A percentile compares a stretch with the other conserved stretches of the same genome.
Evolutionary conservation across 2,113 vertebrate species (phyloP).

Genomic region (Lophochroa leadbeateri): DNA sequence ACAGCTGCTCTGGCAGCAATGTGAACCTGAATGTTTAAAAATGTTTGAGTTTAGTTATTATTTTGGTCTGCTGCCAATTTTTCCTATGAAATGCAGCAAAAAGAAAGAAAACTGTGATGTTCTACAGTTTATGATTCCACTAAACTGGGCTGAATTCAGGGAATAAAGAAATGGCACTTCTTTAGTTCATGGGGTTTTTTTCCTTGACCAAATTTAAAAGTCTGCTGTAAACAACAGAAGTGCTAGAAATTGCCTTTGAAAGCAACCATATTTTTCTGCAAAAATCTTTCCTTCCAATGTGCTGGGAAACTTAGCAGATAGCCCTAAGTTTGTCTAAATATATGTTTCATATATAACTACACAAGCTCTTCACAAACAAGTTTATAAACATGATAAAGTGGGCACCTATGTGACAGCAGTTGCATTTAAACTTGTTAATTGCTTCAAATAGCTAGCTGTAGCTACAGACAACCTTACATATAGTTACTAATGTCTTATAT

Average conservation of each 20-base stretch:
- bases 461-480: not conserved
- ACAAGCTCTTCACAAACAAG: not conserved
- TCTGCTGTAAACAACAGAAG: not conserved
- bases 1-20: not conserved
- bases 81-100: not conserved
- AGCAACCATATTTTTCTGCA: not conserved
- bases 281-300: not conserved
- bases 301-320: not conserved
- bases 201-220: not conserved
- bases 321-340: not conserved
- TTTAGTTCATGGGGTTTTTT: not conserved
- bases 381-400: not conserved
- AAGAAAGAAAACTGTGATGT: not conserved
- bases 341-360: not conserved
- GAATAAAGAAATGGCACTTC: slow-evolving; percentile 4
- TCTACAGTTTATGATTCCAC: not conserved
- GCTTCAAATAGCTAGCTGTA: not conserved
- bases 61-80: not conserved
- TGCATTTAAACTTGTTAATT: slow-evolving; percentile 5
- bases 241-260: not conserved
- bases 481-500: not conserved
- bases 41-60: not conserved
- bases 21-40: not conserved
- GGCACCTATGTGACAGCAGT: not conserved
- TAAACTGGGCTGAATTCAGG: not conserved